Evolutionary conservation across 2,113 vertebrate genomes (phyloP).

Genomic region (Corythoichthys haematopterus): DNA sequence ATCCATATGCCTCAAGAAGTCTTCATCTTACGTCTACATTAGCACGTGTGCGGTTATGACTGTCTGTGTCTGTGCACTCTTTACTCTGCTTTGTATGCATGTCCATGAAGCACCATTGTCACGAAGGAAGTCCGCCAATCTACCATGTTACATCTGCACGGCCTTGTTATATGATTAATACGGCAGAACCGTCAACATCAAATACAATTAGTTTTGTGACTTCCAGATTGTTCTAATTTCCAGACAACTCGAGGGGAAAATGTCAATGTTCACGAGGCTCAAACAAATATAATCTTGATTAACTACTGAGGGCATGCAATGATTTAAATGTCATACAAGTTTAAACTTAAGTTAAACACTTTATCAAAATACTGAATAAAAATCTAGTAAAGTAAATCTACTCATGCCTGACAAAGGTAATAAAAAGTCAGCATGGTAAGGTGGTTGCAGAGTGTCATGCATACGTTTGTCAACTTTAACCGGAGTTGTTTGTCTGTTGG

Average conservation of each 20-base stretch:
- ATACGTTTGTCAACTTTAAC: background rate
- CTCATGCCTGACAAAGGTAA: too few relatives aligned
- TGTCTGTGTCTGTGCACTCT: conserved; percentile 17
- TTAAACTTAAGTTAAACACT: background rate
- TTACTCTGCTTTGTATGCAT: conserved; percentile 21
- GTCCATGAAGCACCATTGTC: conserved; percentile 38
- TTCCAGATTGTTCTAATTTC: background rate
- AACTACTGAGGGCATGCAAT: background rate
- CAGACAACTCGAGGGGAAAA: background rate
- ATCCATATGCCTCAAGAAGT: conserved; percentile 86
- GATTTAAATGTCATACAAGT: background rate
- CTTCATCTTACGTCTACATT: conserved; percentile 77
- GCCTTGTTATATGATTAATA: conserved; percentile 23
- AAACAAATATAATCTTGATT: background rate
- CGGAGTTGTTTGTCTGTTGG: background rate
- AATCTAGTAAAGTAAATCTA: too few relatives aligned
- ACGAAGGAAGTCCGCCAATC: conserved; percentile 21
- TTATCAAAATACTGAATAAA: background rate
- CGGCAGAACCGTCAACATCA: background rate
- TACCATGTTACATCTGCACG: conserved; percentile 16
- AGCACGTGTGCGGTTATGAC: conserved; percentile 24
- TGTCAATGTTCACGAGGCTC: background rate
- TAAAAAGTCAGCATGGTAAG: too few relatives aligned
- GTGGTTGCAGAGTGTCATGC: background rate
- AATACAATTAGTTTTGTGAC: background rate